phyloP scores from a whole-genome alignment of 2,888 invertebrate species.

The Meteorus cinctellus region DNA sequence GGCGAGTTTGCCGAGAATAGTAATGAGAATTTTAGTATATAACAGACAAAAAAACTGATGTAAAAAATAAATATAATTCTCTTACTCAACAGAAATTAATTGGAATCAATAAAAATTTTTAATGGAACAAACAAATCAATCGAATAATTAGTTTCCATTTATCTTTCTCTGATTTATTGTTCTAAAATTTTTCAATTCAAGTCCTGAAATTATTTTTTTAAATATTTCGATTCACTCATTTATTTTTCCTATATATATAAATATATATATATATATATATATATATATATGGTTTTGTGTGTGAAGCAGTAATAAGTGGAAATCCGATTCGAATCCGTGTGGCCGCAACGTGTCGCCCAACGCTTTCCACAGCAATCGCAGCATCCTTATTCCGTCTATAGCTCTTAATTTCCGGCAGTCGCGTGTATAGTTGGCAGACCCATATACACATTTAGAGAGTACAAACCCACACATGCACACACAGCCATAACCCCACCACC shows the following conservation, averaged over 20 bases:
- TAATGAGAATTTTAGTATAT: too few species aligned
- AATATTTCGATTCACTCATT: not conserved
- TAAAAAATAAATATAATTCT: too few species aligned
- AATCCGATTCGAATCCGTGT: slow-evolving; percentile 28
- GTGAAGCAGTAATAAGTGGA: slow-evolving; percentile 19
- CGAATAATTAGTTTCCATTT: not conserved
- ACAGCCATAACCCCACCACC: slow-evolving; percentile 4
- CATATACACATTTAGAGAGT: not conserved
- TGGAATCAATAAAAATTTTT: not conserved
- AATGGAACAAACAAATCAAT: too few species aligned
- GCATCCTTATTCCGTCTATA: slow-evolving; percentile 33
- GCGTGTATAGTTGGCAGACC: not conserved
- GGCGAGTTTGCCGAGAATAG: too few species aligned
- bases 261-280: too few species aligned
- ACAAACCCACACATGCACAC: too few species aligned
- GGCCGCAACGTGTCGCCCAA: slow-evolving; percentile 5
- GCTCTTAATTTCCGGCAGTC: slow-evolving; percentile 42
- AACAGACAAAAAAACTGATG: too few species aligned
- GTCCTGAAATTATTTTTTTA: not conserved
- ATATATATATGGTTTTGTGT: not conserved
- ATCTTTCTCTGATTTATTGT: not conserved
- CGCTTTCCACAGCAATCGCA: slow-evolving; percentile 17
- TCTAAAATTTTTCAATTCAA: slow-evolving; percentile 7
- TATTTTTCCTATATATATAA: not conserved
- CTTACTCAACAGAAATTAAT: not conserved